Evolutionary conservation across 64 coral and sea anemone genomes (phyloP), one percentile per base, ranked within the genome.

Genomic region (Montipora capricornis): DNA sequence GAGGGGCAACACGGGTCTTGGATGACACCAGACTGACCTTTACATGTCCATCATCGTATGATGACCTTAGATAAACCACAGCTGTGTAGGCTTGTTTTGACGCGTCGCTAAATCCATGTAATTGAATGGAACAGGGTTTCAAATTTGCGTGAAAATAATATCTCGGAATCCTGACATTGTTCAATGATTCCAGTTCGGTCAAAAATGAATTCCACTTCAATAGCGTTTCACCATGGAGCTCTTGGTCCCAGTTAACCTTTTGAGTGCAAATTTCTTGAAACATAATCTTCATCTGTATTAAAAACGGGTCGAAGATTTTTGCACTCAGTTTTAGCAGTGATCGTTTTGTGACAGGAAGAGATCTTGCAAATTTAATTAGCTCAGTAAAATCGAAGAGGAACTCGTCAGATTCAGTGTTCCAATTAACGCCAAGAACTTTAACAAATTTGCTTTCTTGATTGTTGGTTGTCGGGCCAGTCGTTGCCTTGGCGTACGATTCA

Each of bases 401-500:
- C 15, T 15, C 19, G 15, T 87, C 12, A 20, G 26, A 7, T 10
- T 58, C 61, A 60, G 57, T 60, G 57, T 50, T 76, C 71, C 10
- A 89, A 13, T 61, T 79, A 46, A 48, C 10, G 17, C 37, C 48
- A 16, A 46, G 77, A 13, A 49, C 52, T 52, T 79, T 79, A 60
- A 60, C 57, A 60, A 60, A 78, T 44, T 73, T 71, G 55, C 37
- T 75, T 47, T 84, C 51, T 10, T 79, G 17, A 0, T 49, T 52
- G 9, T 77, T 16, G 5, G 60, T 69, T 49, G 52, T 52, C 9
- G 80, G 51, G 9, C 74, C 89, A 44, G 53, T 82, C 48, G 71
- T 87, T 12, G 94, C 70, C 71, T 87, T 93, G 48, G 86, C 87
- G 47, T 92, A 83, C 8, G 68, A 93, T 84, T 90, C 87, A 59